These are phyloP conservation scores for Antechinus stuartii DNA, from an alignment of 2,113 vertebrate genomes.

Conservation along the genomic window DNA sequence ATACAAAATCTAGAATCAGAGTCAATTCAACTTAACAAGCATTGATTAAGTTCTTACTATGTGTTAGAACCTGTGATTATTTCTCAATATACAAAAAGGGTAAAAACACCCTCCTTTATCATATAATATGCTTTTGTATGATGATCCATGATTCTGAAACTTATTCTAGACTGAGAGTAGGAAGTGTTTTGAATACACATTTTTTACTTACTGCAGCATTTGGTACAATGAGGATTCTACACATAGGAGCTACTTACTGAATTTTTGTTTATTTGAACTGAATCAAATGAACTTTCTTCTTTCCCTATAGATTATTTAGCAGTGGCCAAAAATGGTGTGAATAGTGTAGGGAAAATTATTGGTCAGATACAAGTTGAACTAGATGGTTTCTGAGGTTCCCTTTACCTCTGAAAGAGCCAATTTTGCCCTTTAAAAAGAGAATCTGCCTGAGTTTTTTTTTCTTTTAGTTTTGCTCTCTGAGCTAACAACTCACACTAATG, in stretches of 20 bases:
- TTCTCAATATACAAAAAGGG: background rate
- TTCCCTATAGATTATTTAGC: background rate
- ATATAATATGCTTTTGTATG: background rate
- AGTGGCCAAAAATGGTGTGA: background rate
- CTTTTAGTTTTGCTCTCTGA: background rate
- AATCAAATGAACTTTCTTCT: background rate
- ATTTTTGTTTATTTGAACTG: background rate
- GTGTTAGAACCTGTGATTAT: background rate
- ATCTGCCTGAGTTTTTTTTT: background rate
- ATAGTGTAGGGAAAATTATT: background rate
- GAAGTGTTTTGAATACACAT: background rate
- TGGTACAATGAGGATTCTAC: background rate
- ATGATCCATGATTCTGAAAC: background rate
- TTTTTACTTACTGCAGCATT: background rate
- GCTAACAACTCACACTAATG: background rate
- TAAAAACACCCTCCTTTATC: background rate
- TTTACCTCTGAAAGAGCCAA: background rate
- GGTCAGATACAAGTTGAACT: background rate
- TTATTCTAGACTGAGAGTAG: background rate
- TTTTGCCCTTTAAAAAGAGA: background rate
- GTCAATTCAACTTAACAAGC: background rate
- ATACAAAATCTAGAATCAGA: too few relatives aligned
- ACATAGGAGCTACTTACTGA: background rate
- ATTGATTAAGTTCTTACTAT: background rate
- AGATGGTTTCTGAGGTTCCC: background rate